A percentile compares a stretch with the other conserved stretches of the same genome.
These are phyloP conservation scores for Troides oblongomaculatus DNA, from an alignment of 2,888 invertebrate species.

Conservation along the genomic window DNA sequence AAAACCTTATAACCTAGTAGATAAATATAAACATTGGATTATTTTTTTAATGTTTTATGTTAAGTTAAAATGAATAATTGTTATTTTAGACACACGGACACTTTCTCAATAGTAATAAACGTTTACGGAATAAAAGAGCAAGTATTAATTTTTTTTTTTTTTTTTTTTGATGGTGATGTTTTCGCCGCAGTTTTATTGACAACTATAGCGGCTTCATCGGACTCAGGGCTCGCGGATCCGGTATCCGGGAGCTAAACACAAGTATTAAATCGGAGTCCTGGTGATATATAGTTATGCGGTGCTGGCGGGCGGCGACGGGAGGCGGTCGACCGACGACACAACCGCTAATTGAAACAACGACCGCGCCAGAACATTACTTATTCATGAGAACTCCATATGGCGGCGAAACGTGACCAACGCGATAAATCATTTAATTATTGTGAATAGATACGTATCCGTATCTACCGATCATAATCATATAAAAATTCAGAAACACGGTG, in stretches of 20 bases:
- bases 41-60: too few species aligned
- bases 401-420: slow-evolving; percentile 73
- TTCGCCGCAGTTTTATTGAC: too few species aligned
- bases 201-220: too few species aligned
- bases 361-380: slow-evolving; percentile 74
- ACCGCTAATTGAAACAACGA: slow-evolving; percentile 80
- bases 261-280: slow-evolving; percentile 25
- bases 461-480: slow-evolving; percentile 28
- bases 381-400: slow-evolving; percentile 79
- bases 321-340: slow-evolving; percentile 67
- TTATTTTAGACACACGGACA: background rate
- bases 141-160: too few species aligned
- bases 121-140: slow-evolving; percentile 15
- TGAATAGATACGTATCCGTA: slow-evolving; percentile 47
- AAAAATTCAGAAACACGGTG: slow-evolving; percentile 35
- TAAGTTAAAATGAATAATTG: too few species aligned
- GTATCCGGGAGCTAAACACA: too few species aligned
- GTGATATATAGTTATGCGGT: slow-evolving; percentile 18
- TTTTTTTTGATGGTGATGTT: too few species aligned
- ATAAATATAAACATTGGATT: too few species aligned
- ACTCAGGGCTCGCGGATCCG: too few species aligned
- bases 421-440: slow-evolving; percentile 78
- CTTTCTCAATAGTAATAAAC: slow-evolving; percentile 6
- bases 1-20: too few species aligned
- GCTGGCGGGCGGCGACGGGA: slow-evolving; percentile 41